Evolutionary conservation across 2,113 vertebrate species (phyloP).

Genomic region (Rostratula benghalensis): DNA sequence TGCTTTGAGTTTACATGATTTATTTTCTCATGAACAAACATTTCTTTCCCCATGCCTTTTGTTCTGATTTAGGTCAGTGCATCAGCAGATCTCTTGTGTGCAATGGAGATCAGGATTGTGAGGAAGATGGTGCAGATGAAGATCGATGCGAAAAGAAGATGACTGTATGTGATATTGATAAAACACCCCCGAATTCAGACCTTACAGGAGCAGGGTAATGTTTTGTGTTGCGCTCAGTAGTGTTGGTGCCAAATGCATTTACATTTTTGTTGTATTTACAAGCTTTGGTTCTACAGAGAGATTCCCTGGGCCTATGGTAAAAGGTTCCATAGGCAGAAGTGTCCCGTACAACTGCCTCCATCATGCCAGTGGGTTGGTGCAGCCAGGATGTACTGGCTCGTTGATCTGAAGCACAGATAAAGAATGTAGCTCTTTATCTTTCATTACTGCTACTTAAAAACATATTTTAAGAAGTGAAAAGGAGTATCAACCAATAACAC

Average conservation of each 20-base stretch:
- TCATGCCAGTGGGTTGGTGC: neutral
- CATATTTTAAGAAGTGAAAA: neutral
- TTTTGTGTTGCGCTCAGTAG: neutral
- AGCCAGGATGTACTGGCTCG: neutral
- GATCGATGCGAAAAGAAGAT: conserved; percentile 71
- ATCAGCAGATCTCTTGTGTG: conserved; percentile 83
- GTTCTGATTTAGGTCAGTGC: conserved; percentile 80
- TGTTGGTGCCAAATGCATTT: neutral
- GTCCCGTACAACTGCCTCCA: neutral
- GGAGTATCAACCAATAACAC: neutral
- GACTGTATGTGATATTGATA: conserved; percentile 75
- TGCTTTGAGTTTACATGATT: neutral
- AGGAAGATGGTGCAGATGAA: conserved; percentile 85
- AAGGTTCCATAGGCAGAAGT: neutral
- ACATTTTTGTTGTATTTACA: neutral
- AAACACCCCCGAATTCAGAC: conserved; percentile 81
- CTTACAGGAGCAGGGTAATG: conserved; percentile 83
- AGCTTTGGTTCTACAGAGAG: neutral
- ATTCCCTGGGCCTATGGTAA: neutral
- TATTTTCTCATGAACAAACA: neutral
- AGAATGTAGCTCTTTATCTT: neutral
- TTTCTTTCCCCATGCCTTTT: neutral
- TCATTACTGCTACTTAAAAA: neutral
- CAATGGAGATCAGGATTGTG: conserved; percentile 90
- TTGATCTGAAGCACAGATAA: neutral